Evolutionary conservation across 2,888 invertebrate genomes (phyloP).

Genomic region (Drosophila austrosaltans): DNA sequence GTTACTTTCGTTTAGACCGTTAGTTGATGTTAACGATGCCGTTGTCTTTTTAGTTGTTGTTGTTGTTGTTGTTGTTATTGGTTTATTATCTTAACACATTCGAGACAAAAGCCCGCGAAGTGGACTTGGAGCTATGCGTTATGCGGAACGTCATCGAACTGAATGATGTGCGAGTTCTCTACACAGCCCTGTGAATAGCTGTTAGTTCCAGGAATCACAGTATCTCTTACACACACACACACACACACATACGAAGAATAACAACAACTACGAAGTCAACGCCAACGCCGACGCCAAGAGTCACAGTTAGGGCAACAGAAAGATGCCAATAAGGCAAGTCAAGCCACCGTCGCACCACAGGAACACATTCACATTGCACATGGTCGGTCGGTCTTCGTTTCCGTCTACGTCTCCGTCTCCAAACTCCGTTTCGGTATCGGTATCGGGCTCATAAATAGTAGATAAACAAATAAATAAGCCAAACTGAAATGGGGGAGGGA

Average conservation of each 20-base stretch:
- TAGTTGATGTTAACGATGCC: conserved; percentile 31
- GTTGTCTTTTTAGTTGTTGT: conserved; percentile 35
- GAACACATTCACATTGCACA: conserved; percentile 35
- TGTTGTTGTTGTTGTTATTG: conserved; percentile 46
- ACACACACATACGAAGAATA: conserved; percentile 26
- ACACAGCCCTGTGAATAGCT: conserved; percentile 82
- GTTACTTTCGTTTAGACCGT: conserved; percentile 49
- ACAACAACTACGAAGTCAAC: conserved; percentile 14
- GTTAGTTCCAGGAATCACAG: conserved; percentile 82
- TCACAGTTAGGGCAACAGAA: conserved; percentile 38
- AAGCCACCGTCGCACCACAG: conserved; percentile 27
- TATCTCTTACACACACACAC: conserved; percentile 28
- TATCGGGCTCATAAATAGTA: conserved; percentile 62
- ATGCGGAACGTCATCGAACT: conserved; percentile 73
- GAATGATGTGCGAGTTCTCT: conserved; percentile 82
- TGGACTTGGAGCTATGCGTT: conserved; percentile 50
- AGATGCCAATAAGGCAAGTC: conserved; percentile 43
- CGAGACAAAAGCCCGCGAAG: conserved; percentile 57
- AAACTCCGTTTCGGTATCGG: conserved; percentile 18
- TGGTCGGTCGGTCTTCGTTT: background rate
- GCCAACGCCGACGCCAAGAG: conserved; percentile 44
- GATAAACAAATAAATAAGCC: conserved; percentile 74
- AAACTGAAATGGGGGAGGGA: conserved; percentile 25
- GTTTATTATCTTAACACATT: conserved; percentile 74
- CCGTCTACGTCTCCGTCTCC: background rate